Percentiles rank a stretch among this genome's conserved stretches.
phyloP scores from a whole-genome alignment of 2,888 invertebrate genomes.

The Taenaris catops region DNA sequence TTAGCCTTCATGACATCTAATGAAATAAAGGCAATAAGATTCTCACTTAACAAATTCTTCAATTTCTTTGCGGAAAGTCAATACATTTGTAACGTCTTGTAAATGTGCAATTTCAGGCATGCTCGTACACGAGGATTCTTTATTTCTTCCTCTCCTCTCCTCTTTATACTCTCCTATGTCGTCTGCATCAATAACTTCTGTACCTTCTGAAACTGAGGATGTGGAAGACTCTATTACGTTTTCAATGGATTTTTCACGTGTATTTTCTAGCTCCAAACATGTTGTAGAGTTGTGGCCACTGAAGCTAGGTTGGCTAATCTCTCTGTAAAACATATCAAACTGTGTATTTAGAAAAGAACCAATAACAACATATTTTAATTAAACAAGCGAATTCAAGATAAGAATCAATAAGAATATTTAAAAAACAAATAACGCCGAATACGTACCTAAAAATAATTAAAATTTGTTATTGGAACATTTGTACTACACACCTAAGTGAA shows the following conservation, averaged over 20 bases:
- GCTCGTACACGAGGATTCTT: conserved; percentile 20
- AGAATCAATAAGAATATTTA: too few species aligned
- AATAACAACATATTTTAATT: too few species aligned
- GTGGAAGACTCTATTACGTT: conserved; percentile 36
- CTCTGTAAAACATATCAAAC: conserved; percentile 36
- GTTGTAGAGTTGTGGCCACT: conserved; percentile 12
- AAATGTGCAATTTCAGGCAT: conserved; percentile 38
- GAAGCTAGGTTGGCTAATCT: conserved; percentile 21
- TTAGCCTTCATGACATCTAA: too few species aligned
- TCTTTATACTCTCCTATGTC: conserved; percentile 27
- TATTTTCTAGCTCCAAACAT: conserved; percentile 27
- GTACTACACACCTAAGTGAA: too few species aligned
- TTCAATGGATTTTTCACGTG: conserved; percentile 28
- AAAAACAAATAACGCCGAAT: too few species aligned
- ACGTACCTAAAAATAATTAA: too few species aligned
- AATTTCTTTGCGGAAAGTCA: conserved; percentile 45
- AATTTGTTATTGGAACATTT: too few species aligned
- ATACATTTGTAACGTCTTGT: conserved; percentile 29
- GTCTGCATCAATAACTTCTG: conserved; percentile 40
- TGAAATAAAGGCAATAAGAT: too few species aligned
- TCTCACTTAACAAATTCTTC: conserved; percentile 55
- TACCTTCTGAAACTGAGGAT: conserved; percentile 41
- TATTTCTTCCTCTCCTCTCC: conserved; percentile 17
- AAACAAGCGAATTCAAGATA: too few species aligned
- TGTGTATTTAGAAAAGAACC: too few species aligned